Evolutionary conservation across 2,797 vertebrate species (phyloP), one percentile per base, ranked within the genome.

Genomic region (Cuculus canorus): DNA sequence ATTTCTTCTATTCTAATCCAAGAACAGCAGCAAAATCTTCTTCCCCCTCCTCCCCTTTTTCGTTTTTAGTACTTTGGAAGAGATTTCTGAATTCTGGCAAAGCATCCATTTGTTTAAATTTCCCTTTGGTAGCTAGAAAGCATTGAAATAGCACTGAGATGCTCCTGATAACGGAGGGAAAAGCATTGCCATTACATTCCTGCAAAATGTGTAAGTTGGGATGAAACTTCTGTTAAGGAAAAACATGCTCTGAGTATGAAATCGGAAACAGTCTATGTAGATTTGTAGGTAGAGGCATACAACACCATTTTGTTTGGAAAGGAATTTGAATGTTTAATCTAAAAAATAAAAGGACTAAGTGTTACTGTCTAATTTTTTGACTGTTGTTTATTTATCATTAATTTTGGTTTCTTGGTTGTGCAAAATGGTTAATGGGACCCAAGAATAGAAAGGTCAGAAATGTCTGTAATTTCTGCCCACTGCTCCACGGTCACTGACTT

Each of bases 1-100:
- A 7, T 15, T 69, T 53, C 16, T 0, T 0, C 30, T 5, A 0
- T 57, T 63, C 28, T 37, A n/a, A n/a, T n/a, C n/a, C n/a, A n/a
- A 59, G 15, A 87, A 28, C 5, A 61, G 28, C 76, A 57, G 7
- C 27, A 80, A 75, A 50, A 63, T 54, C 43, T 60, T 5, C 7
- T 3, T 7, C 8, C 8, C 17, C 10, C 13, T 6, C 10, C 3
- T 25, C 24, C 23, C 21, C 17, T 27, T 53, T 52, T 52, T 52
- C 11, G 28, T 23, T 47, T 59, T 32, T 35, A 37, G n/a, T 7
- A 4, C 1, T 33, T 28, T 61, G 17, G 32, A 47, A 69, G 30
- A 57, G 8, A 84, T 59, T 73, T 59, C 21, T 79, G 7, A 84
- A 59, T 80, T 63, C 27, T 79, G 23, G 9, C 25, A 69, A 70